Base-by-base conservation (phyloP, 2,888 invertebrate species). In the Chaetogeoica ovagalla region DNA sequence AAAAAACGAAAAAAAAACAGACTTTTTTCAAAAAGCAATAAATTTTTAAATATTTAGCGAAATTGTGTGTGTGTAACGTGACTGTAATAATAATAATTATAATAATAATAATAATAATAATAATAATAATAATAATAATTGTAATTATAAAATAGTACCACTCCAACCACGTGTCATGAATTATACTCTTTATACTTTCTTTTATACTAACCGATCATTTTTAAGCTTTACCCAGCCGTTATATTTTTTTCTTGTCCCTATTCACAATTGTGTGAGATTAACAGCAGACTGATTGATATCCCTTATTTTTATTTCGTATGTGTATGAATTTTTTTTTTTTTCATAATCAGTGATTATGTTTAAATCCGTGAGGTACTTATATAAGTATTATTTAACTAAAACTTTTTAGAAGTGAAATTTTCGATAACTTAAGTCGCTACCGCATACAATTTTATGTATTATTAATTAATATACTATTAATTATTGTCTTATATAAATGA, bases 11-110 rank as follows among this genome's bases (percentile, higher is more conserved):
- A n/a, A n/a, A n/a, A n/a, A n/a, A n/a, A n/a, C n/a, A n/a, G n/a
- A n/a, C n/a, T n/a, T n/a, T 75, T 72, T 68, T 76, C 30, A 48
- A 21, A 76, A 76, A 76, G 75, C 75, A 76, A 76, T 76, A 76
- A 76, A 48, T 57, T 66, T 66, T 57, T 75, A 55, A 19, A 62
- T 62, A n/a, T 52, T 65, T 74, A 63, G 55, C 43, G 43, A 43
- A 43, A 43, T 43, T 30, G 30, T 43, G 52, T 70, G 57, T 70
- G 57, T 57, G 48, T 68, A 57, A 37, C 15, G 55, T 70, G 70
- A 37, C 17, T 70, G 30, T 37, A 63, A 21, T 60, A 60, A 60
- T 21, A 21, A 30, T 30, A 2, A 4, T 11, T 11, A 60, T 11
- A n/a, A 52, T 52, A 39, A 39, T 39, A 39, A 39, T 37, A 63